Base-by-base conservation (phyloP, 2,113 vertebrate genomes). In the Chrysochloris asiatica region DNA sequence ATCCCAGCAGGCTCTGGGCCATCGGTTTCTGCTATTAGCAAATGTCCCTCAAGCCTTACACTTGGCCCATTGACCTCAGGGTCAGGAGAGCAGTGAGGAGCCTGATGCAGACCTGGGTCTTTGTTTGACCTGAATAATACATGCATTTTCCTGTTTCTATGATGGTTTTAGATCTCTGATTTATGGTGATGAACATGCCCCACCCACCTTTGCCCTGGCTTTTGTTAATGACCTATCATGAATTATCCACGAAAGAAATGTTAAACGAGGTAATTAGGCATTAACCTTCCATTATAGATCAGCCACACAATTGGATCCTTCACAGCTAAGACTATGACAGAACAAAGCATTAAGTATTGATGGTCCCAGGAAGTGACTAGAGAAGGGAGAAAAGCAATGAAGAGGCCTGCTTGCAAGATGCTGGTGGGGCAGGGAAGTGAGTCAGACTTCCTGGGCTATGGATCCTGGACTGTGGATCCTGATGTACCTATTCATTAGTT, bases 191-290 rank as follows among this genome's bases (percentile, higher is more conserved):
- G 92, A 96, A 88, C 91, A 13, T 93, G 85, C 3, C 96, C 87
- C 91, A 96, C 81, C 36, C n/a, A n/a, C n/a, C 33, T 92, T 97
- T 89, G 96, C 94, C 96, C 94, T 96, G 97, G 95, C 83, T 96
- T 96, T 97, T 96, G 92, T 97, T 97, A 96, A 96, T 97, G 97
- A 95, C 96, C 94, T 91, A 95, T 93, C 94, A 93, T 97, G 95
- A 98, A 97, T 98, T 97, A 98, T 96, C 96, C 86, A 93, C 79
- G 83, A 96, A 97, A 93, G 87, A 94, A 95, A 96, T 56, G 92
- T 93, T 96, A 91, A 95, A 95, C 10, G 94, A 94, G 92, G 95
- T 97, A 97, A 97, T 97, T 96, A 93, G 89, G 86, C 92, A 97
- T 97, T 98, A 96, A 95, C 93, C 78, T 63, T 95, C 87, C 95